Evolutionary conservation across 2,888 invertebrate genomes (phyloP), one percentile per base, ranked within the genome.

Genomic region (Pterobdella sp.): DNA sequence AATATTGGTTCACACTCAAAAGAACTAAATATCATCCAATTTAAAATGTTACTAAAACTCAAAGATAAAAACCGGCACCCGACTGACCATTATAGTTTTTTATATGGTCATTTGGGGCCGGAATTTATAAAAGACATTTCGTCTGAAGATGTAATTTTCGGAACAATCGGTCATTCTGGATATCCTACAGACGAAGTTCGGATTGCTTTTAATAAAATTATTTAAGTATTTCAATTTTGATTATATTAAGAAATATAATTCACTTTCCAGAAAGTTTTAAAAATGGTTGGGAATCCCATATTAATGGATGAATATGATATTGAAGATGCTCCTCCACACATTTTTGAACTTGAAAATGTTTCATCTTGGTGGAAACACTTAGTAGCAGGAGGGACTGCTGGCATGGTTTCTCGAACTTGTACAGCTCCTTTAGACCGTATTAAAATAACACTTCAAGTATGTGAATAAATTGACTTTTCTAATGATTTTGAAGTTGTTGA

Each of bases 331-430:
- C 60, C 60, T 26, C 18, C 60, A 4, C 60, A 56, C n/a, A 56
- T 56, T 3, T 22, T 56, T 26, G 10, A 56, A 56, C 60, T 26
- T 22, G 4, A 4, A n/a, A 56, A 56, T n/a, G 18, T 35, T 1
- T 63, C 71, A 1, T 14, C 52, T 0, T 29, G 71, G 35, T 71
- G 71, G 71, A 71, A 71, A 63, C 71, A 71, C 52, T 36, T 71
- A 36, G 63, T 71, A 22, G 71, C 71, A 35, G 71, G 71, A 34
- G 71, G 71, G 4, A 35, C 56, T 35, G 71, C 71, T 1, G 71
- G 71, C 4, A 93, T 91, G 26, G 91, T 96, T 76, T 94, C 94
- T 7, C 87, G 97, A 77, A 95, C 96, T 0, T 93, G 92, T 83
- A 98, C 97, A 18, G 97, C 97, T 14, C 97, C 97, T 0, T 87